Percentiles rank a stretch among this genome's conserved stretches.
phyloP scores from a whole-genome alignment of 1,140 invertebrate genomes.

The Leucophenga varia region DNA sequence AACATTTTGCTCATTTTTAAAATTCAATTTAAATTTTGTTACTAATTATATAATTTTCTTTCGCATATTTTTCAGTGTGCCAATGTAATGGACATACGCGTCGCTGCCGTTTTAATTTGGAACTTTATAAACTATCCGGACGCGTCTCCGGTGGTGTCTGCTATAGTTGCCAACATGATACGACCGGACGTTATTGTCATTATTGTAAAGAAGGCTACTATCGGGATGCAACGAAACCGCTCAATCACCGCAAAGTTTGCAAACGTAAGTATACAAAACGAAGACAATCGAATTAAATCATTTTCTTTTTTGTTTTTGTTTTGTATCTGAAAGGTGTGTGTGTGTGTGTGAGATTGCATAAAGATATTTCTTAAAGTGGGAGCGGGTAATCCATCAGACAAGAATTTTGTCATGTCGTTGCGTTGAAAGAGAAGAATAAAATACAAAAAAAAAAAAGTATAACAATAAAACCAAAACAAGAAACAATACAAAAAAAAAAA shows the following conservation, averaged over 20 bases:
- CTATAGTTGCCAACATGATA: constrained; percentile 88
- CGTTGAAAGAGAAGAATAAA: background rate
- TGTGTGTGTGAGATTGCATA: too few relatives aligned
- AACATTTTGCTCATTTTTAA: background rate
- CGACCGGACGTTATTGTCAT: constrained; percentile 88
- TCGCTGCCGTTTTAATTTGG: constrained; percentile 92
- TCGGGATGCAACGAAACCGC: constrained; percentile 80
- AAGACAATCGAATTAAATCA: background rate
- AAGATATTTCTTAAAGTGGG: background rate
- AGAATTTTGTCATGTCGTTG: background rate
- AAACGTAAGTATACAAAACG: constrained; percentile 73
- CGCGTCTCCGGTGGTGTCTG: constrained; percentile 89
- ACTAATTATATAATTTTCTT: too few relatives aligned
- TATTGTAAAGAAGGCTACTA: constrained; percentile 93
- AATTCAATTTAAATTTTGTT: too few relatives aligned
- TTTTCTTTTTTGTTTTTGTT: too few relatives aligned
- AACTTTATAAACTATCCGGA: constrained; percentile 89
- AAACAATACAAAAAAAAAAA: background rate
- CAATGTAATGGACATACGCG: constrained; percentile 92
- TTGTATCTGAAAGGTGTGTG: too few relatives aligned
- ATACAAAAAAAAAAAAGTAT: background rate
- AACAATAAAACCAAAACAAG: background rate
- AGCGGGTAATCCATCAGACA: constrained; percentile 4
- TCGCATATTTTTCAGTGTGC: constrained; percentile 71
- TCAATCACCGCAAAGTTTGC: constrained; percentile 88